Conservation (phyloP, 2,888 invertebrate species). For the Diarsia brunnea region DNA sequence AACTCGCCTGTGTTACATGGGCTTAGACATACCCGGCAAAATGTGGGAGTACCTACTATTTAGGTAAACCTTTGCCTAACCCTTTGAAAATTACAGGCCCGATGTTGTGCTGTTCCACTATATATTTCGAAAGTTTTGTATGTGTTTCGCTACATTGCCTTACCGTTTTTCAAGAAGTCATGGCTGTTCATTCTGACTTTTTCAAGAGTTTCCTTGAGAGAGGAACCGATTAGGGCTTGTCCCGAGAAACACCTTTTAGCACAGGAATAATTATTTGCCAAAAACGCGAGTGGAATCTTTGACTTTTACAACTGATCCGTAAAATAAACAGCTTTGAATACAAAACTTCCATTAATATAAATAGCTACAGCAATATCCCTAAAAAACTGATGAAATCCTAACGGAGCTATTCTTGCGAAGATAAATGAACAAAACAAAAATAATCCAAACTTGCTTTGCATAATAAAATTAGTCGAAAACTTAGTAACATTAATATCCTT, state of each 20-base stretch:
- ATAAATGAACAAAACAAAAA: conserved; percentile 60
- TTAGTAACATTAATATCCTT: conserved; percentile 64
- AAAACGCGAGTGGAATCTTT: not conserved
- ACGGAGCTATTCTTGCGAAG: conserved; percentile 47
- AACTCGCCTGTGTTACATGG: too few relatives aligned
- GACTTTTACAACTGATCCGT: conserved; percentile 27
- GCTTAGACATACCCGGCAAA: too few relatives aligned
- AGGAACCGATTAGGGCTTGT: not conserved
- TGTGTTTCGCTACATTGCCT: too few relatives aligned
- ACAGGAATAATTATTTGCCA: not conserved
- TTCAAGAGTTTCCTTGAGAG: too few relatives aligned
- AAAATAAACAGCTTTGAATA: conserved; percentile 27
- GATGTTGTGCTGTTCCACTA: too few relatives aligned
- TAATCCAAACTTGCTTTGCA: conserved; percentile 59
- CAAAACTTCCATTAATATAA: conserved; percentile 30
- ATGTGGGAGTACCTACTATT: too few relatives aligned
- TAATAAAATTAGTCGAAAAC: conserved; percentile 60
- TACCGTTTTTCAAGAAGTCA: too few relatives aligned
- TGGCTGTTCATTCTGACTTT: too few relatives aligned
- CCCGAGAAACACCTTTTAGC: not conserved
- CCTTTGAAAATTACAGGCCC: too few relatives aligned
- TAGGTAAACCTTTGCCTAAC: too few relatives aligned
- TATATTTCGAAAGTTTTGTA: too few relatives aligned
- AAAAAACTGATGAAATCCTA: conserved; percentile 38
- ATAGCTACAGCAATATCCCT: conserved; percentile 11